A percentile compares a stretch with the other conserved stretches of the same genome.
phyloP scores from a whole-genome alignment of 1,140 invertebrate species.

The Thaumetopoea pityocampa region DNA sequence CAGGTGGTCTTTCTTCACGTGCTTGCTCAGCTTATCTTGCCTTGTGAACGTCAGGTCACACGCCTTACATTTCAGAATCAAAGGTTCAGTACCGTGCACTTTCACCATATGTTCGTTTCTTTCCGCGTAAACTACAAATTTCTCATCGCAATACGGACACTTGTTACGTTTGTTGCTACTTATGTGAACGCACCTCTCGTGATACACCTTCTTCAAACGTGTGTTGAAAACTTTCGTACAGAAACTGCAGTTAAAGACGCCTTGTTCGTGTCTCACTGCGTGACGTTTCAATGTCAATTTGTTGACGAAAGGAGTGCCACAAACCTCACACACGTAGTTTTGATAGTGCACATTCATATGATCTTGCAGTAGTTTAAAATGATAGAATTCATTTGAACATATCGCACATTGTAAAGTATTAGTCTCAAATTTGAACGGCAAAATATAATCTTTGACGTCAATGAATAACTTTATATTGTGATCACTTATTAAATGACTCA shows the following conservation, averaged over 20 bases:
- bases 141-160: constrained; percentile 31
- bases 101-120: constrained; percentile 30
- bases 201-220: constrained; percentile 21
- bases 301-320: constrained; percentile 38
- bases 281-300: constrained; percentile 22
- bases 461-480: constrained; percentile 25
- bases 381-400: constrained; percentile 18
- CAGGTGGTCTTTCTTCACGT: constrained; percentile 39
- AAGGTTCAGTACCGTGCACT: constrained; percentile 23
- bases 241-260: constrained; percentile 24
- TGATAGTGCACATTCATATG: constrained; percentile 50
- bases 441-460: constrained; percentile 28
- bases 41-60: constrained; percentile 11
- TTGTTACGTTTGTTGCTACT: constrained; percentile 19
- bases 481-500: constrained; percentile 22
- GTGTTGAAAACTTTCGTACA: constrained; percentile 33
- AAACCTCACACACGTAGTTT: constrained; percentile 44
- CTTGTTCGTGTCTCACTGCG: constrained; percentile 22
- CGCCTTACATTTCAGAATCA: constrained; percentile 10
- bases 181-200: constrained; percentile 30
- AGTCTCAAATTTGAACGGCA: constrained; percentile 36
- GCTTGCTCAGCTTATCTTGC: constrained; percentile 37
- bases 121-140: constrained; percentile 26
- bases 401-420: constrained; percentile 22
- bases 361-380: constrained; percentile 28